Evolutionary conservation across 2,797 vertebrate species (phyloP), one percentile per base, ranked within the genome.

Genomic region (Aeoliscus strigatus): DNA sequence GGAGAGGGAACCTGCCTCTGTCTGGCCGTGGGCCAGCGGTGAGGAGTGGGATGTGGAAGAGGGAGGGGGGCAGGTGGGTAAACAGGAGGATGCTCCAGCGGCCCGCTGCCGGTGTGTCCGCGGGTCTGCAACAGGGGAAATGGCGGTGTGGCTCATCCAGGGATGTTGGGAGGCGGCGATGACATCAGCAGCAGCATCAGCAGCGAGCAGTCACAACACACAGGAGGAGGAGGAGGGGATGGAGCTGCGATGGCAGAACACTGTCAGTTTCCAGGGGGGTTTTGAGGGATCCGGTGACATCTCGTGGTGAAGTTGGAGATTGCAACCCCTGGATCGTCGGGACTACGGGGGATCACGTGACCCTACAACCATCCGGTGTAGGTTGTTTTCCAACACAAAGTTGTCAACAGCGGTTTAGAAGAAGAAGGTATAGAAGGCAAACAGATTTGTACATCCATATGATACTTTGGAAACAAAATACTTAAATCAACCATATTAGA

Each of bases 101-200:
- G 37, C 38, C 49, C n/a, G 46, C 38, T 38, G 54, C 53, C 40
- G 18, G 41, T 48, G 38, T 2, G 55, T 55, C 39, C 6, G 46
- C 46, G 51, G 11, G 58, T 50, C 36, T 53, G 66, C 34, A 29
- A 36, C 8, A 31, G 24, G 64, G 75, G 70, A 88, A 87, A 84
- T 87, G 86, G 83, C 84, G 80, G 79, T 36, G 70, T 54, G 71
- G 80, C 49, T 72, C 66, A 59, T 58, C 13, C 55, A 62, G 56
- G 73, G 81, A 83, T 80, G 81, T 80, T 83, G 79, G 69, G 74
- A 76, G 83, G 64, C 56, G 58, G 65, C 60, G 80, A 65, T 87
- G 86, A 88, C 83, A 78, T 83, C 83, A 85, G 63, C 78, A 71
- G 12, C 70, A 78, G 47, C 81, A 84, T 82, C 84, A 82, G 71